Percentiles rank a stretch among this genome's conserved stretches.
Evolutionary conservation across 2,797 vertebrate species (phyloP).

Genomic region (Lutjanus argentimaculatus): DNA sequence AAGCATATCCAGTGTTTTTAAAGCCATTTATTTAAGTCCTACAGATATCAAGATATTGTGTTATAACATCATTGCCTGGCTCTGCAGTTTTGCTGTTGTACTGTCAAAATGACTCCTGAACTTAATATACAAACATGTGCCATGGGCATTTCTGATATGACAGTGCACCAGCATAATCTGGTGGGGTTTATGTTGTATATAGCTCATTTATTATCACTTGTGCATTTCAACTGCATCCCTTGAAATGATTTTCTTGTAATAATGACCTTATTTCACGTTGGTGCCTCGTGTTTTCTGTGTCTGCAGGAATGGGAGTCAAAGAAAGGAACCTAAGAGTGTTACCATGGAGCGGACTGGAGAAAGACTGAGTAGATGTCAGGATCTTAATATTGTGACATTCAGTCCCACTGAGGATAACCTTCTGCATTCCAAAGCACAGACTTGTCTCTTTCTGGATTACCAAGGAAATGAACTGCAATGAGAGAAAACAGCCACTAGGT

Average conservation of each 20-base stretch:
- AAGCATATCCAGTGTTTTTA: too few species aligned
- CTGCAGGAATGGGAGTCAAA: conserved; percentile 96
- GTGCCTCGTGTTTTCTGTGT: conserved; percentile 21
- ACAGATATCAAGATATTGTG: neutral
- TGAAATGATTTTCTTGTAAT: neutral
- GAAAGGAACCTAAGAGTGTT: conserved; percentile 86
- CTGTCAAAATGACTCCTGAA: neutral
- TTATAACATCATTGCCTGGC: neutral
- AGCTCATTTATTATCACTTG: neutral
- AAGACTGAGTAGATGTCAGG: conserved; percentile 18
- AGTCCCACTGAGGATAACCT: conserved; percentile 1
- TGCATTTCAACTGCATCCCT: neutral
- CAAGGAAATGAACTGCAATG: conserved; percentile 46
- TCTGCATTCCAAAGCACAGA: conserved; percentile 12
- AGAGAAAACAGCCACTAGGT: conserved; percentile 66
- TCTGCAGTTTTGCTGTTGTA: neutral
- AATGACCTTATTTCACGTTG: neutral
- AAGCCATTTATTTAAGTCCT: neutral
- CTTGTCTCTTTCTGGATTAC: conserved; percentile 14
- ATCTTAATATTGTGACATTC: conserved; percentile 16
- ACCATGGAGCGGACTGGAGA: conserved; percentile 11
- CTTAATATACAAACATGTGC: neutral
- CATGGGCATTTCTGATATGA: neutral
- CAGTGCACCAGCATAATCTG: neutral
- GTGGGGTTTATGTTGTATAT: neutral